These are phyloP conservation scores for Ahaetulla prasina DNA, from an alignment of 2,113 vertebrate genomes.

Conservation along the genomic window DNA sequence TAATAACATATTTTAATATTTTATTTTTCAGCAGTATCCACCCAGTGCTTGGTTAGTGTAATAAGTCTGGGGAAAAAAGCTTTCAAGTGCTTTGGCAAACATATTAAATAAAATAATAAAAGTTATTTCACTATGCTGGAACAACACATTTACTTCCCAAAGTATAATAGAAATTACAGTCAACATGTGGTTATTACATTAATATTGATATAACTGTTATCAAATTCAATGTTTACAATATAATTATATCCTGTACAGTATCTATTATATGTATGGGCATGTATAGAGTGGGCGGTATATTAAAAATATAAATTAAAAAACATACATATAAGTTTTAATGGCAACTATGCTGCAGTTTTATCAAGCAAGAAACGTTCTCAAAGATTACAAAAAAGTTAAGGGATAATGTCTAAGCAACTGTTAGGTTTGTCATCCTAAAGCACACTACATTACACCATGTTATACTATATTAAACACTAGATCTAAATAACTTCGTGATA, in stretches of 20 bases:
- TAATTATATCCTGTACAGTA: neutral
- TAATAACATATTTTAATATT: neutral
- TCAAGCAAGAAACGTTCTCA: neutral
- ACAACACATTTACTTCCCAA: neutral
- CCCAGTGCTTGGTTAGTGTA: neutral
- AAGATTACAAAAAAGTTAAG: neutral
- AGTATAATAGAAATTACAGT: neutral
- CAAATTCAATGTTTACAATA: constrained; percentile 6
- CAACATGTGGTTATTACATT: neutral
- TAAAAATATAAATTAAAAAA: neutral
- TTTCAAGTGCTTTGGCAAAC: neutral
- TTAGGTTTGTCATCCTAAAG: neutral
- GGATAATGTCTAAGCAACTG: neutral
- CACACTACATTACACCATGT: neutral
- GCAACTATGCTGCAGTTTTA: neutral
- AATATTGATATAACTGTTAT: neutral
- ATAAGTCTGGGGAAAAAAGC: neutral
- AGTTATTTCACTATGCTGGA: constrained; percentile 9
- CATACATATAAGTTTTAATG: neutral
- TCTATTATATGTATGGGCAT: neutral
- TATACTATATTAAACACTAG: neutral
- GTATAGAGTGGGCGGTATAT: neutral
- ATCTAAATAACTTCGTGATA: neutral
- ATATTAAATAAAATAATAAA: neutral
- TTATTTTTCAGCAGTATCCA: constrained; percentile 14